Percentiles rank a stretch among this genome's conserved stretches.
Evolutionary conservation across 2,113 vertebrate genomes (phyloP).

Genomic region (Sprattus sprattus): DNA sequence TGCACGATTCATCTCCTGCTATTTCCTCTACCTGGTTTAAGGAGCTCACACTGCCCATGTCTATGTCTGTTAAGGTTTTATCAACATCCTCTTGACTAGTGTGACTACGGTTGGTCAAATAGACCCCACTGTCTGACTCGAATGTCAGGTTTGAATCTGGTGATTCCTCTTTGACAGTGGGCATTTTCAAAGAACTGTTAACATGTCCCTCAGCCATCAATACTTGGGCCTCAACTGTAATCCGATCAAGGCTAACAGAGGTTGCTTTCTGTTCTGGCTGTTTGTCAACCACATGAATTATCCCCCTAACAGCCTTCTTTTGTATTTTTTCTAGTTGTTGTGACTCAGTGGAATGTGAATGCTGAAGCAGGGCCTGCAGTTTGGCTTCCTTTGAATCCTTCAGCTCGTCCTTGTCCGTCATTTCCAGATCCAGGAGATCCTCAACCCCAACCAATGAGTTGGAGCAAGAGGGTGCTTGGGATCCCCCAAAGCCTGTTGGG

Average conservation of each 20-base stretch:
- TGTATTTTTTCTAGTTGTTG: conserved; percentile 52
- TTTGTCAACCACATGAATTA: conserved; percentile 59
- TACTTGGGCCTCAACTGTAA: not conserved
- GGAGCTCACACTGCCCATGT: conserved; percentile 65
- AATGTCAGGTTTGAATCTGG: conserved; percentile 71
- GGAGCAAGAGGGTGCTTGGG: conserved; percentile 70
- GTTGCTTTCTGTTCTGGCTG: conserved; percentile 46
- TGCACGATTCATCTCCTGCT: conserved; percentile 58
- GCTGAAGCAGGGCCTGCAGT: conserved; percentile 58
- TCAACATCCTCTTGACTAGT: conserved; percentile 68
- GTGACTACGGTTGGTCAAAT: conserved; percentile 67
- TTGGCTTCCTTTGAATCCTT: conserved; percentile 64
- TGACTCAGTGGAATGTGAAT: conserved; percentile 50
- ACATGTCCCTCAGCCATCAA: conserved; percentile 27
- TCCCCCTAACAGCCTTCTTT: conserved; percentile 19
- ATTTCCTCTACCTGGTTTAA: conserved; percentile 65
- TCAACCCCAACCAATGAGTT: conserved; percentile 68
- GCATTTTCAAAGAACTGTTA: conserved; percentile 23
- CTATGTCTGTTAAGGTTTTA: conserved; percentile 64
- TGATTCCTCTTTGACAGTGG: conserved; percentile 60
- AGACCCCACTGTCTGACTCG: conserved; percentile 72
- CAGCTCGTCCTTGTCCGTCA: conserved; percentile 67
- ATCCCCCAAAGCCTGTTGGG: conserved; percentile 73
- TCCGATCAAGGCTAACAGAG: conserved; percentile 62
- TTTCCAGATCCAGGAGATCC: conserved; percentile 70